A percentile compares a stretch with the other conserved stretches of the same genome.
phyloP scores from a whole-genome alignment of 2,797 vertebrate species.

The Tapirus indicus region DNA sequence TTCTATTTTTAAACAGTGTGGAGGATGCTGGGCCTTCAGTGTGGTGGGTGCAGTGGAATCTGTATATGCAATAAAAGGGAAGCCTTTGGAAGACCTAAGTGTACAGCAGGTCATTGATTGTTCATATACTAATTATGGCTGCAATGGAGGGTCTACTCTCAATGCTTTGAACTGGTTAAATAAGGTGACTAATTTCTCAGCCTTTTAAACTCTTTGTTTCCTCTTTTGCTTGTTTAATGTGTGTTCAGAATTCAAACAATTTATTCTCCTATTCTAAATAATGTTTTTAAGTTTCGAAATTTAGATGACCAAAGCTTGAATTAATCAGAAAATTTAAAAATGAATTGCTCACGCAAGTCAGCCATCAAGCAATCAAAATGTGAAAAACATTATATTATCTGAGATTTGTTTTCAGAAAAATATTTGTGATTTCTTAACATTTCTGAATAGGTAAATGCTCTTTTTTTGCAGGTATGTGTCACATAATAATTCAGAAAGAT shows the following conservation, averaged over 20 bases:
- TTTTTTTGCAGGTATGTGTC: neutral
- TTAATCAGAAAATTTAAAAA: slow-evolving; percentile 1
- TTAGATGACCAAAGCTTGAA: neutral
- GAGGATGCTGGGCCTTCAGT: slow-evolving; percentile 97
- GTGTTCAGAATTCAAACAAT: neutral
- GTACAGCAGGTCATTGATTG: slow-evolving; percentile 97
- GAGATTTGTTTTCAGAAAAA: neutral
- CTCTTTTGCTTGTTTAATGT: neutral
- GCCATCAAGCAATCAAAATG: neutral
- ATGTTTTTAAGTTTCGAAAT: neutral
- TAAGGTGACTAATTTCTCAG: slow-evolving; percentile 86
- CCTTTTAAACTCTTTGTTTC: neutral
- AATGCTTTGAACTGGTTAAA: slow-evolving; percentile 92
- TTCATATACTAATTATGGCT: slow-evolving; percentile 91
- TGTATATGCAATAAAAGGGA: slow-evolving; percentile 89
- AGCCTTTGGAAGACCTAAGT: slow-evolving; percentile 91
- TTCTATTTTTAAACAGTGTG: slow-evolving; percentile 90
- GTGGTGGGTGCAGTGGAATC: slow-evolving; percentile 93
- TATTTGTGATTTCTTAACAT: neutral
- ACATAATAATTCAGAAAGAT: neutral
- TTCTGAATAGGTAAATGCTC: neutral
- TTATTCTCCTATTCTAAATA: neutral
- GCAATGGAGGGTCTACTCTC: slow-evolving; percentile 91
- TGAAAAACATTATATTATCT: neutral
- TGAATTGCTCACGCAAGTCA: neutral